phyloP scores from a whole-genome alignment of 2,113 vertebrate species.

The Semicossyphus pulcher region DNA sequence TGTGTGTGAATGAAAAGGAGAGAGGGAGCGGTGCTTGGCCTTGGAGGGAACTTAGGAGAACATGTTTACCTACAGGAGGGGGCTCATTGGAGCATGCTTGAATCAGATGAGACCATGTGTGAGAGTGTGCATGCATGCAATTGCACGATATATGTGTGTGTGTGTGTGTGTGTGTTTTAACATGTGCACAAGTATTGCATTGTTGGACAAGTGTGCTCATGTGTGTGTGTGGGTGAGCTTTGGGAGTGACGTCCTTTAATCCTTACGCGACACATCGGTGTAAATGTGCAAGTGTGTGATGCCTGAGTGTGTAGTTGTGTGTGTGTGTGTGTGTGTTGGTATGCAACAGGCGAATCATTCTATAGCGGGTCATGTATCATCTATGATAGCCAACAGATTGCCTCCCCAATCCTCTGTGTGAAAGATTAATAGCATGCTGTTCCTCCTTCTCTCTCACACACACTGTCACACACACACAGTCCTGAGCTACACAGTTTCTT shows the following conservation, averaged over 20 bases:
- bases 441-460: constrained; percentile 18
- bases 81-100: not conserved
- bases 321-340: constrained; percentile 53
- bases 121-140: not conserved
- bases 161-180: not conserved
- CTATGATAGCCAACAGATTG: constrained; percentile 81
- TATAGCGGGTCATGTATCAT: constrained; percentile 78
- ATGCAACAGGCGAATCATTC: constrained; percentile 75
- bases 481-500: constrained; percentile 13
- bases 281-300: not conserved
- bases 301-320: not conserved
- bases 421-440: constrained; percentile 79
- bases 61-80: constrained; percentile 2
- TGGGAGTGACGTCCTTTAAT: constrained; percentile 17
- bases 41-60: constrained; percentile 24
- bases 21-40: constrained; percentile 22
- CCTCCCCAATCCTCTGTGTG: constrained; percentile 68
- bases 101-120: constrained; percentile 9
- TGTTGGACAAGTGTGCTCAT: not conserved
- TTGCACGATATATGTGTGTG: too few species aligned
- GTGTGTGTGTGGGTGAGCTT: constrained; percentile 36
- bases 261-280: constrained; percentile 12
- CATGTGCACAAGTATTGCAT: not conserved
- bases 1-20: not conserved
- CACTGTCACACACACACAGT: constrained; percentile 16